Percentiles rank a stretch among this genome's conserved stretches.
phyloP scores from a whole-genome alignment of 2,888 invertebrate species.

The Drosophila nr. perissopoda region DNA sequence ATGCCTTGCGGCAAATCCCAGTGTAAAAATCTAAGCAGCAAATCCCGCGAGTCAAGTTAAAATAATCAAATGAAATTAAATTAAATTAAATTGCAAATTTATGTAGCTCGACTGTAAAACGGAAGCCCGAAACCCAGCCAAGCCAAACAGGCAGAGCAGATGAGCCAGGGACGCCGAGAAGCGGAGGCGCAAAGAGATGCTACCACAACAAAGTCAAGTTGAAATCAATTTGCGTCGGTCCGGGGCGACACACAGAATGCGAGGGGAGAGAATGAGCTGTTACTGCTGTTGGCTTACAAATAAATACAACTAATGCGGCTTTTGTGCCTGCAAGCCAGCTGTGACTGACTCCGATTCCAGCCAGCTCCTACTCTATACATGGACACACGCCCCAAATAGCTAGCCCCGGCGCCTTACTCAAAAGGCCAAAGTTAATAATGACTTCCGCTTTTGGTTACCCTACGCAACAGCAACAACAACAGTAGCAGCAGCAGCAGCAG shows the following conservation, averaged over 20 bases:
- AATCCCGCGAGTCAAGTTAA: conserved; percentile 79
- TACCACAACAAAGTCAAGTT: conserved; percentile 79
- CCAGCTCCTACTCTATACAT: conserved; percentile 30
- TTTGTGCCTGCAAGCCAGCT: conserved; percentile 80
- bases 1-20: conserved; percentile 71
- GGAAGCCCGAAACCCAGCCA: conserved; percentile 49
- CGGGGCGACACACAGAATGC: conserved; percentile 9
- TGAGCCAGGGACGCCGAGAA: conserved; percentile 16
- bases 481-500: conserved; percentile 51
- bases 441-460: conserved; percentile 79
- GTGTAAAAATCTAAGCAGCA: conserved; percentile 70
- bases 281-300: conserved; percentile 78
- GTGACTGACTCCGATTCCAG: conserved; percentile 49
- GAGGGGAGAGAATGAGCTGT: conserved; percentile 39
- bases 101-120: conserved; percentile 77
- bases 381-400: conserved; percentile 38
- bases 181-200: conserved; percentile 20
- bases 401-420: conserved; percentile 52
- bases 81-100: conserved; percentile 81
- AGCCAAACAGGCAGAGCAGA: conserved; percentile 37
- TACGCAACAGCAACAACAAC: conserved; percentile 61
- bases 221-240: conserved; percentile 76
- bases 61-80: conserved; percentile 81
- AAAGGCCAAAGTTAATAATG: conserved; percentile 78
- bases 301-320: conserved; percentile 80